Percentiles rank a stretch among this genome's conserved stretches.
Conservation (phyloP, 2,797 vertebrate species). For the Halcyon badia region DNA sequence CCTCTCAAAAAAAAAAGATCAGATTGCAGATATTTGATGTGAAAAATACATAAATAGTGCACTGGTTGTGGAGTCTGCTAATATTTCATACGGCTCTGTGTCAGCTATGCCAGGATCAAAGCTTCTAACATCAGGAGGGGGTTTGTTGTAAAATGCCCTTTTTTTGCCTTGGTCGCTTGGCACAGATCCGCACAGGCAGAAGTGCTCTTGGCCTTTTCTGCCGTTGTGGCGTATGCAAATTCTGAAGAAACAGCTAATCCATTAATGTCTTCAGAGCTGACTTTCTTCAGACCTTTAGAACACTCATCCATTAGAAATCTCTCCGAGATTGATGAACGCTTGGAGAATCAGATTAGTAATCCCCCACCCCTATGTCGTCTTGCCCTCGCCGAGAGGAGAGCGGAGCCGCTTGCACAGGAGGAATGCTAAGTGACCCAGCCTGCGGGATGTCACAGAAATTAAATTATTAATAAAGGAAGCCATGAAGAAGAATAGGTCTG, state of each 20-base stretch:
- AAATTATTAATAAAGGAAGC: background rate
- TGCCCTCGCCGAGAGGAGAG: conserved; percentile 3
- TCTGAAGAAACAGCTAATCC: background rate
- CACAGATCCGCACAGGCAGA: background rate
- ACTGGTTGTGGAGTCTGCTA: background rate
- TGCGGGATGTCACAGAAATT: background rate
- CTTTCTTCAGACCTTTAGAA: conserved; percentile 26
- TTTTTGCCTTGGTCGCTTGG: conserved; percentile 1
- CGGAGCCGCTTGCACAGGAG: background rate
- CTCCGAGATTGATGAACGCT: conserved; percentile 28
- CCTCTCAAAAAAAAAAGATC: background rate
- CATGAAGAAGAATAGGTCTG: background rate
- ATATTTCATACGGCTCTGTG: background rate
- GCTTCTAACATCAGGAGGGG: background rate
- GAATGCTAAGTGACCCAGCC: background rate
- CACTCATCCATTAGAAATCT: conserved; percentile 23
- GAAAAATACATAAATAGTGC: background rate
- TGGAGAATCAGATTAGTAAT: background rate
- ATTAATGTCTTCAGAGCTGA: conserved; percentile 35
- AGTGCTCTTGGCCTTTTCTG: conserved; percentile 3
- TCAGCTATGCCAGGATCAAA: background rate
- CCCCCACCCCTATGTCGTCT: background rate
- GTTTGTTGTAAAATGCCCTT: background rate
- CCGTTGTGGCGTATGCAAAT: conserved; percentile 6
- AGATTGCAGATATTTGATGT: background rate